Percentiles rank a stretch among this genome's conserved stretches.
Evolutionary conservation across 2,888 invertebrate species (phyloP).

Genomic region (Drosophila mimetica): DNA sequence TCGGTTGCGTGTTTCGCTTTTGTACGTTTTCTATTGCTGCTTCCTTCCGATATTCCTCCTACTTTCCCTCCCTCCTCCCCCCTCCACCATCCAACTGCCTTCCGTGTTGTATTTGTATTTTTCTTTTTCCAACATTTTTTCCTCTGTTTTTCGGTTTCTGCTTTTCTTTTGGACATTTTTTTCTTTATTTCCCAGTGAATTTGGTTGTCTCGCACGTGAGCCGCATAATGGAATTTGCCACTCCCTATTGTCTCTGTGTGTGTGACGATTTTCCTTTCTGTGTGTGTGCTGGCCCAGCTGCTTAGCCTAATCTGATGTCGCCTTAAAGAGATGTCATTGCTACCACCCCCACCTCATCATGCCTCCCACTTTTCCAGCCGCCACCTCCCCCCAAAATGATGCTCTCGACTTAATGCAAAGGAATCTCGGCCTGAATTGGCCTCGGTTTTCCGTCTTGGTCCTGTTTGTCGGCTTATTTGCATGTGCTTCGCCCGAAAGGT

Average conservation of each 20-base stretch:
- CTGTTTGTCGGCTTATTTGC: conserved; percentile 58
- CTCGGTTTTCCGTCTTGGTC: conserved; percentile 19
- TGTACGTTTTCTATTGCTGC: conserved; percentile 75
- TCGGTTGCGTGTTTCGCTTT: conserved; percentile 70
- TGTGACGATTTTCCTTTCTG: conserved; percentile 18
- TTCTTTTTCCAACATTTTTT: conserved; percentile 24
- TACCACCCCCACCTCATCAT: conserved; percentile 11
- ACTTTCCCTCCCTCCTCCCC: conserved; percentile 9
- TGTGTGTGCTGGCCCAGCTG: conserved; percentile 60
- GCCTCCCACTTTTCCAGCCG: neutral
- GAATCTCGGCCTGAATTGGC: conserved; percentile 64
- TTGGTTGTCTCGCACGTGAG: conserved; percentile 83
- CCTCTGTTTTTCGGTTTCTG: conserved; percentile 29
- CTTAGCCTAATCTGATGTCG: conserved; percentile 76
- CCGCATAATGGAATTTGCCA: conserved; percentile 78
- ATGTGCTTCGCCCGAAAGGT: conserved; percentile 67
- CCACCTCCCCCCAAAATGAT: conserved; percentile 11
- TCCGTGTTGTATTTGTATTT: conserved; percentile 52
- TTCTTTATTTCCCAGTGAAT: conserved; percentile 80
- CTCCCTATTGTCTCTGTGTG: conserved; percentile 63
- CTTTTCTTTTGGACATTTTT: conserved; percentile 46
- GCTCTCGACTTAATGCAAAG: conserved; percentile 69
- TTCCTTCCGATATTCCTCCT: conserved; percentile 72
- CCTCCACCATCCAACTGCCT: conserved; percentile 11
- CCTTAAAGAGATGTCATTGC: conserved; percentile 66